These are phyloP conservation scores for Telenomus remus DNA, from an alignment of 1,140 invertebrate species.

Conservation along the genomic window DNA sequence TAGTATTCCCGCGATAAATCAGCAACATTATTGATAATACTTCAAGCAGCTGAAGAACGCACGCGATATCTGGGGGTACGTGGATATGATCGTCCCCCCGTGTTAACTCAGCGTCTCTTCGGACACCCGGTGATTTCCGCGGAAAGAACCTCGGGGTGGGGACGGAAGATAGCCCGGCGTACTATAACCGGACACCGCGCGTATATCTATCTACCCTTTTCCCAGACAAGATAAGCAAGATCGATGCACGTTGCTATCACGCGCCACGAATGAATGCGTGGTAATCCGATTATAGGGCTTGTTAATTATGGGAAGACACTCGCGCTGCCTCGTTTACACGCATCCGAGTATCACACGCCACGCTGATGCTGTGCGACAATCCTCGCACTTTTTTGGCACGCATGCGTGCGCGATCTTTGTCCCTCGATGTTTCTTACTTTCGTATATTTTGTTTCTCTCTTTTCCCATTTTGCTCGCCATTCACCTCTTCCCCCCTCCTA, in stretches of 20 bases:
- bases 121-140: slow-evolving; percentile 37
- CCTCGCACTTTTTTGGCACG: slow-evolving; percentile 30
- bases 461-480: not conserved
- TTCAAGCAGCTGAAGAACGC: slow-evolving; percentile 52
- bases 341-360: slow-evolving; percentile 51
- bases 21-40: slow-evolving; percentile 55
- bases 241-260: slow-evolving; percentile 57
- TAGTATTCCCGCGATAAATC: slow-evolving; percentile 55
- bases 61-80: slow-evolving; percentile 49
- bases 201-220: slow-evolving; percentile 55
- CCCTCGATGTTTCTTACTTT: not conserved
- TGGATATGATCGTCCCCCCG: slow-evolving; percentile 18
- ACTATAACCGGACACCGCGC: slow-evolving; percentile 52
- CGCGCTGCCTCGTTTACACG: slow-evolving; percentile 57
- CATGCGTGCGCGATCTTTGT: not conserved
- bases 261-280: slow-evolving; percentile 52
- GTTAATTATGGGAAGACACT: slow-evolving; percentile 60
- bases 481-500: no score
- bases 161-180: slow-evolving; percentile 44
- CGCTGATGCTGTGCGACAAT: slow-evolving; percentile 46
- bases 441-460: not conserved
- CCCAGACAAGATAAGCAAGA: slow-evolving; percentile 60
- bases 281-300: slow-evolving; percentile 61
- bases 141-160: slow-evolving; percentile 8
- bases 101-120: slow-evolving; percentile 40